These are phyloP conservation scores for Lindbergichthys nudifrons DNA, from an alignment of 2,797 vertebrate genomes.

Conservation along the genomic window DNA sequence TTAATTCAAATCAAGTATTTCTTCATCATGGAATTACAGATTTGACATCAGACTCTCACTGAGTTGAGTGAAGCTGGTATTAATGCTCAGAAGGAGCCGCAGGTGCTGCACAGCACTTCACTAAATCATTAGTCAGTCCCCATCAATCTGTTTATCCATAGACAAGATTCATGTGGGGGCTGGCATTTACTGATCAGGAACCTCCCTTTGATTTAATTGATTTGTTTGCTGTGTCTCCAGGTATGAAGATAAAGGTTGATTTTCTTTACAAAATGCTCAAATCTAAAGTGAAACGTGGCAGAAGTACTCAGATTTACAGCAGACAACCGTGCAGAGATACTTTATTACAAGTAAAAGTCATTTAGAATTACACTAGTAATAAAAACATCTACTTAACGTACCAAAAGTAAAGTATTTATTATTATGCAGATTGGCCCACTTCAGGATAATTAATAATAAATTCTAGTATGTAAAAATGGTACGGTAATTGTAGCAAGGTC, in stretches of 20 bases:
- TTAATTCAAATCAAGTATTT: neutral
- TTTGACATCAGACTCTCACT: slow-evolving; percentile 9
- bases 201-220: slow-evolving; percentile 52
- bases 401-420: neutral
- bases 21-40: neutral
- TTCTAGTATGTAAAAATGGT: neutral
- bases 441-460: neutral
- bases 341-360: too few species aligned
- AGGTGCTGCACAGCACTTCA: slow-evolving; percentile 53
- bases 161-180: slow-evolving; percentile 40
- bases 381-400: neutral
- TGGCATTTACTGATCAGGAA: slow-evolving; percentile 55
- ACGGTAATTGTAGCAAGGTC: neutral
- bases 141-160: slow-evolving; percentile 52
- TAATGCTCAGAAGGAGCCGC: slow-evolving; percentile 35
- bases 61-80: slow-evolving; percentile 16
- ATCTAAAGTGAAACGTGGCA: neutral
- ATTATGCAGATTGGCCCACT: neutral
- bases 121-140: slow-evolving; percentile 53
- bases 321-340: neutral
- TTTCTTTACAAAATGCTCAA: slow-evolving; percentile 13
- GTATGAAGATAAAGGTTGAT: slow-evolving; percentile 23
- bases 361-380: neutral
- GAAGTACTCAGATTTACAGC: neutral
- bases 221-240: slow-evolving; percentile 31